Conservation (phyloP, 2,888 invertebrate species). For the Ernsta delagoae region DNA sequence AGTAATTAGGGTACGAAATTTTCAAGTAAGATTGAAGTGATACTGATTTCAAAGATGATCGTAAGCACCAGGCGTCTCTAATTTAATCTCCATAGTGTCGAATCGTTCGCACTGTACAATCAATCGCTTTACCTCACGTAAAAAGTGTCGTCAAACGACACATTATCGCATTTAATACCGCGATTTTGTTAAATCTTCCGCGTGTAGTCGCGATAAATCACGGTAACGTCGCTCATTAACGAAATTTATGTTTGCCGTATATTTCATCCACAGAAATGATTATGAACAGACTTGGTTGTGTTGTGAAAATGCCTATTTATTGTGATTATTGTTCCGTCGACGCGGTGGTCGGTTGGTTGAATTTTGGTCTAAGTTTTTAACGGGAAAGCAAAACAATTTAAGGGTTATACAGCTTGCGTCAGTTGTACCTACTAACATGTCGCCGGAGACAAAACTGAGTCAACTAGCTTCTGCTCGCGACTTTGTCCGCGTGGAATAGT, state of each 20-base stretch:
- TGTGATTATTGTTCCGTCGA: not conserved
- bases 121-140: not conserved
- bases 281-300: slow-evolving; percentile 15
- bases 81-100: not conserved
- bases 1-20: too few species aligned
- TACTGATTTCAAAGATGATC: too few species aligned
- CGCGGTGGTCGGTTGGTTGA: too few species aligned
- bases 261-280: slow-evolving; percentile 32
- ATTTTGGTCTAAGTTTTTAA: too few species aligned
- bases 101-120: not conserved
- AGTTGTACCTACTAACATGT: too few species aligned
- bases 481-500: too few species aligned
- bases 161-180: slow-evolving; percentile 57
- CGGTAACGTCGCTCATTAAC: slow-evolving; percentile 71
- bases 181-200: slow-evolving; percentile 67
- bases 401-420: too few species aligned
- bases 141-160: slow-evolving; percentile 46
- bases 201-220: slow-evolving; percentile 71
- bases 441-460: too few species aligned
- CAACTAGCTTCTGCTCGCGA: too few species aligned
- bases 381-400: too few species aligned
- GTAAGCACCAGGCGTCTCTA: not conserved
- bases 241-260: slow-evolving; percentile 73
- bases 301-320: not conserved
- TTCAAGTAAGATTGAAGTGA: too few species aligned